These are phyloP conservation scores for Kryptopterus vitreolus DNA, from an alignment of 2,797 vertebrate species.

Conservation along the genomic window DNA sequence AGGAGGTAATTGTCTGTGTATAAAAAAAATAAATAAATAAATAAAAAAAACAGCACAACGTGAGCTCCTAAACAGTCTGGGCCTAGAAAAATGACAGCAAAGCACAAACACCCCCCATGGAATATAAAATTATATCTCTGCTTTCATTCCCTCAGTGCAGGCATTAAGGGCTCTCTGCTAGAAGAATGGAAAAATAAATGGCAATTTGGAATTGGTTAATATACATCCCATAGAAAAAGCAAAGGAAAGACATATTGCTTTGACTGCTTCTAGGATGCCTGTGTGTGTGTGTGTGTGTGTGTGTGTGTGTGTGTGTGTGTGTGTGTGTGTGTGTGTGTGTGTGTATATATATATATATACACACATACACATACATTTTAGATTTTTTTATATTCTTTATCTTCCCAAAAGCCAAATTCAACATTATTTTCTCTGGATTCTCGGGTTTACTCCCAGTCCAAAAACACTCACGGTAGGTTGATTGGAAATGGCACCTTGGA, in stretches of 20 bases:
- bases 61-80: constrained; percentile 37
- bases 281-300: too few relatives aligned
- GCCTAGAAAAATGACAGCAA: constrained; percentile 22
- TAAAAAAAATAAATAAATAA: too few relatives aligned
- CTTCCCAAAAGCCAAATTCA: too few relatives aligned
- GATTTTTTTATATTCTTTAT: too few relatives aligned
- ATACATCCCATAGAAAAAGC: background rate
- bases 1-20: constrained; percentile 56
- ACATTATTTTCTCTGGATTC: too few relatives aligned
- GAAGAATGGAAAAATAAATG: background rate
- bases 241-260: background rate
- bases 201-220: background rate
- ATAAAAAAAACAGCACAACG: constrained; percentile 30
- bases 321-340: too few relatives aligned
- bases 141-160: constrained; percentile 31
- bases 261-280: background rate
- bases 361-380: too few relatives aligned
- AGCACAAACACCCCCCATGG: constrained; percentile 24
- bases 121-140: constrained; percentile 42
- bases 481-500: too few relatives aligned
- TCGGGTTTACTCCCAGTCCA: too few relatives aligned
- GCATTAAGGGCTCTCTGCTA: constrained; percentile 29
- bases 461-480: too few relatives aligned
- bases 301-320: too few relatives aligned
- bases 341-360: too few relatives aligned